Evolutionary conservation across 2,797 vertebrate species (phyloP), one percentile per base, ranked within the genome.

Genomic region (Bucorvus abyssinicus): DNA sequence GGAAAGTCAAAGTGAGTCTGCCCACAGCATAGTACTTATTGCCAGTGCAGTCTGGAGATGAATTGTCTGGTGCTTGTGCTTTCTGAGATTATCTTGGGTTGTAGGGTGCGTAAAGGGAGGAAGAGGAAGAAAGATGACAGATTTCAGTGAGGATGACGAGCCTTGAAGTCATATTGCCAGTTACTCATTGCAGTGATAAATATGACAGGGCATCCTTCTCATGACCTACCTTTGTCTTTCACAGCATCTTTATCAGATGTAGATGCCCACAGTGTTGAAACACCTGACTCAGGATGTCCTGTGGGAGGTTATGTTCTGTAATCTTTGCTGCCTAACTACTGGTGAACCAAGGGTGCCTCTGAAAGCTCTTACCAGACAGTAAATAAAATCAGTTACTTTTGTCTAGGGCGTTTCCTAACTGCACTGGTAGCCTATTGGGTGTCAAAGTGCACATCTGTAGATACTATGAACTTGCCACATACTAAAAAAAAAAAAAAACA

Each of bases 351-450:
- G 23, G 52, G 50, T 61, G 16, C 55, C 77, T 63, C 81, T 68
- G 53, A 44, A 75, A 75, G 36, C 68, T 86, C 67, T 88, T 91
- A 88, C 60, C 76, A 60, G 77, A 42, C 68, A 76, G 81, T 57
- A 84, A 78, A 86, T 87, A 87, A 94, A 87, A 75, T 38, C 9
- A 50, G 53, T 77, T 85, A 29, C 38, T 40, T 89, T 95, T 94
- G 77, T 36, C 8, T 19, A 92, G 84, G 90, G 93, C 17, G 69
- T 94, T 93, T 89, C 89, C 56, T 45, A 26, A 32, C 36, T 83
- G 59, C n/a, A 4, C 29, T 78, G 63, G 68, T 57, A 89, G 47
- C 55, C 53, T 81, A 60, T 78, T 88, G n/a, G 32, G 53, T 91
- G 85, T 84, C 87, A 50, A 94, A 85, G 40, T 86, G 49, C 84